These are phyloP conservation scores for Acleris literana DNA, from an alignment of 2,888 invertebrate species.

Conservation along the genomic window DNA sequence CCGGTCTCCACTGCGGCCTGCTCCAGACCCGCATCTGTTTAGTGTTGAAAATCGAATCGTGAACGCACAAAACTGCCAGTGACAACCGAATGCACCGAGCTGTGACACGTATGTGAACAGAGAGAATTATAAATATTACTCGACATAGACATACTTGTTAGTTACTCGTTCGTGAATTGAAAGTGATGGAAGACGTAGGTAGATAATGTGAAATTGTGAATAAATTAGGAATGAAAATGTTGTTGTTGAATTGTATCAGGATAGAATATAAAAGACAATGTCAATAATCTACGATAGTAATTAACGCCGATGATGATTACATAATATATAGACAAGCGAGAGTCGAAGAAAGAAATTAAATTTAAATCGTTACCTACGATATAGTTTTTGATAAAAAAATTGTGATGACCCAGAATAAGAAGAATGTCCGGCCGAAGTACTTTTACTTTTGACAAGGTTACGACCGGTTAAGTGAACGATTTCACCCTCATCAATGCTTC, in stretches of 20 bases:
- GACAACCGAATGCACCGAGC: conserved; percentile 35
- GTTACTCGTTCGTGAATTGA: conserved; percentile 55
- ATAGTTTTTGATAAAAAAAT: background rate
- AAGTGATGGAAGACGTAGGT: conserved; percentile 66
- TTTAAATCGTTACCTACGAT: conserved; percentile 39
- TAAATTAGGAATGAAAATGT: conserved; percentile 64
- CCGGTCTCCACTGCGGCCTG: conserved; percentile 35
- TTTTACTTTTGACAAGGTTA: conserved; percentile 19
- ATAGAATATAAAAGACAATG: conserved; percentile 67
- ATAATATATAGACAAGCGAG: conserved; percentile 46
- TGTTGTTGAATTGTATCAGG: conserved; percentile 72
- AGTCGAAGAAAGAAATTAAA: conserved; percentile 63
- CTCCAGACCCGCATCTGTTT: conserved; percentile 24
- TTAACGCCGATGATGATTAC: conserved; percentile 43
- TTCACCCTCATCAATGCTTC: conserved; percentile 40
- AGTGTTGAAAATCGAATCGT: conserved; percentile 42
- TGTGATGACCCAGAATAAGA: background rate
- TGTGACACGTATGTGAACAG: conserved; percentile 58
- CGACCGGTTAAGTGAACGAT: conserved; percentile 36
- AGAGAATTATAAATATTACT: conserved; percentile 48
- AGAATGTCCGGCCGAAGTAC: too few species aligned
- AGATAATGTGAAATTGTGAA: conserved; percentile 77
- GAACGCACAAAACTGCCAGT: conserved; percentile 50
- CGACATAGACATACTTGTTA: conserved; percentile 48
- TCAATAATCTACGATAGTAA: conserved; percentile 60